Evolutionary conservation across 2,888 invertebrate genomes (phyloP), one percentile per base, ranked within the genome.

Genomic region (Glaucopsyche alexis): DNA sequence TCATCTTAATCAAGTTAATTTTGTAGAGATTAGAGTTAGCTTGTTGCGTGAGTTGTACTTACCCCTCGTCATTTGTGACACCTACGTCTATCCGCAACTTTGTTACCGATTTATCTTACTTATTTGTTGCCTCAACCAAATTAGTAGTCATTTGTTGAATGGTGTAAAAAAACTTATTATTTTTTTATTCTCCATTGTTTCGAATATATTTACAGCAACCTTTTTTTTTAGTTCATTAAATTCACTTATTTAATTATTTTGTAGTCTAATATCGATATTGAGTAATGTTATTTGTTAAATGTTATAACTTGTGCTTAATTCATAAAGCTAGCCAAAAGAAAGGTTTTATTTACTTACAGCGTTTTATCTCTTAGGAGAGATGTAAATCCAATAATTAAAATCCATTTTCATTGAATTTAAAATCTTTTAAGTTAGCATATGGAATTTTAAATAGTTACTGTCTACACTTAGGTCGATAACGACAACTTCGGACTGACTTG

Each of bases 61-160:
- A n/a, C 76, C 80, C 78, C 78, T 80, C 79, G 78, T 81, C 79
- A 80, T 77, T 74, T 67, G 74, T 77, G 78, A 80, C 78, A 79
- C 76, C 75, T 77, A 73, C 77, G 76, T 75, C 75, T 76, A 75
- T 73, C 76, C 74, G 75, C 75, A 78, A 80, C 78, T 80, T 79
- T 76, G 78, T 79, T 79, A 76, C 76, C 78, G 77, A 79, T 80
- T 80, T 80, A 80, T 80, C 79, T 81, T 79, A 76, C 79, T 81
- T 79, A 81, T 79, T 81, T 78, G 77, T 78, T 77, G 72, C 72
- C 73, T 49, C 71, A 74, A 76, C 75, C 70, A 75, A 74, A 77
- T 78, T 72, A 76, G 76, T 73, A 70, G 45, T 72, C 65, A 72
- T 70, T 75, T 72, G n/a, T 66, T 52, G 29, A 52, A n/a, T 16